Conservation (phyloP, 2,888 invertebrate species). For the Ypsolopha sequella region DNA sequence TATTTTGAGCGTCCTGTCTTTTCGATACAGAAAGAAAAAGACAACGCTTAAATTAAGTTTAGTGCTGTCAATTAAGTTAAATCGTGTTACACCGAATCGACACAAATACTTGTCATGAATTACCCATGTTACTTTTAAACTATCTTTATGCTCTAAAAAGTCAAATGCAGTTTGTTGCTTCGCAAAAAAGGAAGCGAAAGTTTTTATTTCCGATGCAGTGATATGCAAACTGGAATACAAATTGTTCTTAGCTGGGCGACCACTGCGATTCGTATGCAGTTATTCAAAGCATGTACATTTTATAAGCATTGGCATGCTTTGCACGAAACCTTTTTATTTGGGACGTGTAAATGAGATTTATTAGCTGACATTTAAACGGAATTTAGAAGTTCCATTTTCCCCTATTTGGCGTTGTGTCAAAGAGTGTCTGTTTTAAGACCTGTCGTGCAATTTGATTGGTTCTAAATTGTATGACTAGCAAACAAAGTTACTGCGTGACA, state of each 20-base stretch:
- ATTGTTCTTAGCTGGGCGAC: constrained; percentile 27
- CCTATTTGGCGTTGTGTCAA: not conserved
- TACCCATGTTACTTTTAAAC: not conserved
- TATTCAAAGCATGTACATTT: constrained; percentile 46
- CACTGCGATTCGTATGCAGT: constrained; percentile 50
- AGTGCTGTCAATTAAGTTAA: too few species aligned
- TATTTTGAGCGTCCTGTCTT: too few species aligned
- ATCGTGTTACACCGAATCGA: too few species aligned
- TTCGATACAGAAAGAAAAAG: too few species aligned
- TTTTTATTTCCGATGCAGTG: constrained; percentile 34
- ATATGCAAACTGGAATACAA: constrained; percentile 49
- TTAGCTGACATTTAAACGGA: not conserved
- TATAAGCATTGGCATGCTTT: constrained; percentile 12
- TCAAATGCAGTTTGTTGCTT: constrained; percentile 63
- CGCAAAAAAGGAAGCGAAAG: constrained; percentile 32
- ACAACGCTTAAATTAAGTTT: too few species aligned
- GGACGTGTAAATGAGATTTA: not conserved
- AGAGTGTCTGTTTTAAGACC: not conserved
- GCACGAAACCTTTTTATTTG: not conserved
- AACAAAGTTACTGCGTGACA: too few species aligned
- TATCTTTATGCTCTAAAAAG: constrained; percentile 15
- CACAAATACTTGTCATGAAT: not conserved
- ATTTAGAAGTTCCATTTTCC: constrained; percentile 14
- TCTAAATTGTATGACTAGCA: too few species aligned
- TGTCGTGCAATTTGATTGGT: not conserved